Base-by-base conservation (phyloP, 2,797 vertebrate species). In the Gallinago stenura region DNA sequence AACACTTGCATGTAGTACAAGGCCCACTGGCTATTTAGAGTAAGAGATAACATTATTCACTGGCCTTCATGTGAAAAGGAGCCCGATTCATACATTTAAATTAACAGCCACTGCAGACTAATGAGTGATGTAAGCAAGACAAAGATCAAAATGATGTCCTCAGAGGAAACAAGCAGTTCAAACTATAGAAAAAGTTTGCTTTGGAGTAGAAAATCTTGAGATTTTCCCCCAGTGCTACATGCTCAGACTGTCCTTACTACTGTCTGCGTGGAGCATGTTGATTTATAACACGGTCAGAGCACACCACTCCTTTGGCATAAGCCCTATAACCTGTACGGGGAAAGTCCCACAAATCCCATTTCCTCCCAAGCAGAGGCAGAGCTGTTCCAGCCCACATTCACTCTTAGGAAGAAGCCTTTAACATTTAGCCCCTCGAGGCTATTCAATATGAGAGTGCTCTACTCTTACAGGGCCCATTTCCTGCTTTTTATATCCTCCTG, bases 401-500 rank as follows among this genome's bases (percentile, higher is more conserved):
- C 64, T 94, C 17, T 50, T 71, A 93, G 91, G 89, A 83, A 89
- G 83, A 94, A 91, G 18, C 41, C 45, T 86, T 85, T 48, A 90
- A 84, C 89, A 57, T 3, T 21, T 22, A 81, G 46, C 16, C 89
- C 83, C 94, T 87, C 1, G 28, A 95, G 93, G 93, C 91, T 83
- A 85, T 92, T 92, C 75, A 95, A 90, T 95, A 95, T 83, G 64
- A 94, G 51, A 89, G 26, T 14, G 33, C 53, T 94, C 61, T 57
- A 30, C 53, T 80, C 64, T 80, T 90, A 85, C 54, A 82, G 41
- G 21, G 57, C 76, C 91, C 69, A 95, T 97, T 97, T 97, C 87
- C 87, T 96, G 96, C 95, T 97, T 96, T 96, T 96, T 96, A 96
- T 97, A 96, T 95, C 90, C 75, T 90, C 71, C 45, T 92, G 94